A percentile compares a stretch with the other conserved stretches of the same genome.
These are phyloP conservation scores for Anorthoa munda DNA, from an alignment of 2,888 invertebrate genomes.

Conservation along the genomic window DNA sequence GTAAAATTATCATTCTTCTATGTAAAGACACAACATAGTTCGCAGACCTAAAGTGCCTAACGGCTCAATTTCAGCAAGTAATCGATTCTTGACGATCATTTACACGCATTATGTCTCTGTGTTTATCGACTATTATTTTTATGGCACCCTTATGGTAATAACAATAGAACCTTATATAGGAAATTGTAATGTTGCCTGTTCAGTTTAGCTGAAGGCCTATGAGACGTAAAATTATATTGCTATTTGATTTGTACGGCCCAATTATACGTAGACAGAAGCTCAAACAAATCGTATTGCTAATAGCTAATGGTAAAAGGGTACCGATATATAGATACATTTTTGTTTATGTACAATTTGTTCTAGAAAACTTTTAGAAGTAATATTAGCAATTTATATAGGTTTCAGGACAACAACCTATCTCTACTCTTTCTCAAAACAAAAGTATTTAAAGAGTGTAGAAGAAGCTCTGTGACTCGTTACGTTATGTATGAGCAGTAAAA, in stretches of 20 bases:
- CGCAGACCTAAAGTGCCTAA: slow-evolving; percentile 73
- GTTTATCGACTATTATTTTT: slow-evolving; percentile 80
- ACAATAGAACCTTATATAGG: slow-evolving; percentile 32
- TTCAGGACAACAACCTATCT: slow-evolving; percentile 28
- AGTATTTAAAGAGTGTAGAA: slow-evolving; percentile 51
- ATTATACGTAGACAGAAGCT: slow-evolving; percentile 7
- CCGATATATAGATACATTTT: neutral
- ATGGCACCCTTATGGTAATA: slow-evolving; percentile 52
- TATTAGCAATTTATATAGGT: neutral
- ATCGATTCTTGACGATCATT: slow-evolving; percentile 80
- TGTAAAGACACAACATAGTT: slow-evolving; percentile 3
- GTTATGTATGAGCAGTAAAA: slow-evolving; percentile 59
- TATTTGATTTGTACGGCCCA: slow-evolving; percentile 6
- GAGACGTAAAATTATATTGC: slow-evolving; percentile 13
- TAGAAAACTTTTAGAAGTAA: neutral
- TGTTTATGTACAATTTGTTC: neutral
- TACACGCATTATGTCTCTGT: slow-evolving; percentile 73
- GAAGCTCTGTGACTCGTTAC: slow-evolving; percentile 26
- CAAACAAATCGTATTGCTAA: slow-evolving; percentile 29
- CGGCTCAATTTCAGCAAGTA: slow-evolving; percentile 72
- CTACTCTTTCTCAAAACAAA: slow-evolving; percentile 23
- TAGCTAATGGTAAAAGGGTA: slow-evolving; percentile 12
- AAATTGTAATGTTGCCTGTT: slow-evolving; percentile 42
- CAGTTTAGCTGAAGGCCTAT: slow-evolving; percentile 28
- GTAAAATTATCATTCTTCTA: neutral